phyloP scores from a whole-genome alignment of 2,113 vertebrate species.

The Limanda limanda region DNA sequence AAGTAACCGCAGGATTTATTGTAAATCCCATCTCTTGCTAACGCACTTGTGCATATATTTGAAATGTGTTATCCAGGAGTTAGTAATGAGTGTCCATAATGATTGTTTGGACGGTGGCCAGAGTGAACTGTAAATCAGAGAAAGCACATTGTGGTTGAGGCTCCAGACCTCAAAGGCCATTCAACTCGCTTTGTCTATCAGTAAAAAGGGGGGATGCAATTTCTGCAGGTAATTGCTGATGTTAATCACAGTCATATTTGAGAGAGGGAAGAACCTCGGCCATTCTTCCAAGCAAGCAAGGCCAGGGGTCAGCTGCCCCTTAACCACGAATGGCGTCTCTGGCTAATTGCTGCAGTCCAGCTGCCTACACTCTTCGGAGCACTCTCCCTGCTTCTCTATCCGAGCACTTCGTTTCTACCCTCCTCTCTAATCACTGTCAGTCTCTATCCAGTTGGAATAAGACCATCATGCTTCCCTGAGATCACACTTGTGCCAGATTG shows the following conservation, averaged over 20 bases:
- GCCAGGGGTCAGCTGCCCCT: constrained; percentile 68
- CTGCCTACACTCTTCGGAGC: constrained; percentile 55
- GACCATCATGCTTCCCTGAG: constrained; percentile 18
- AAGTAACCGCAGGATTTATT: no score
- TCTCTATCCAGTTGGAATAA: constrained; percentile 40
- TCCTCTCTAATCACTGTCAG: constrained; percentile 47
- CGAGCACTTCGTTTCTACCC: constrained; percentile 23
- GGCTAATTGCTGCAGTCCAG: constrained; percentile 77
- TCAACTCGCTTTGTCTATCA: constrained; percentile 17
- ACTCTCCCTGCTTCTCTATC: constrained; percentile 38
- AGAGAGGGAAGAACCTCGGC: constrained; percentile 47
- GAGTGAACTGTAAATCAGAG: background rate
- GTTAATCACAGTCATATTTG: constrained; percentile 70
- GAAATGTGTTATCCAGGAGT: background rate
- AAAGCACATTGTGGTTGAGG: background rate
- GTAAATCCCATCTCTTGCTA: no score
- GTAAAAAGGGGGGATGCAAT: constrained; percentile 11
- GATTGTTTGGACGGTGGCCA: no score
- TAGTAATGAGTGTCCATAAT: no score
- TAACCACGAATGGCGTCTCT: constrained; percentile 46
- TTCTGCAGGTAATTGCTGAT: constrained; percentile 73
- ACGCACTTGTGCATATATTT: background rate
- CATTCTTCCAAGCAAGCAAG: constrained; percentile 44
- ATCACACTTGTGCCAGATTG: background rate
- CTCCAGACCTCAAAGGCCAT: constrained; percentile 7